A percentile compares a stretch with the other conserved stretches of the same genome.
Evolutionary conservation across 1,140 invertebrate genomes (phyloP).

Genomic region (Saccostrea cuccullata): DNA sequence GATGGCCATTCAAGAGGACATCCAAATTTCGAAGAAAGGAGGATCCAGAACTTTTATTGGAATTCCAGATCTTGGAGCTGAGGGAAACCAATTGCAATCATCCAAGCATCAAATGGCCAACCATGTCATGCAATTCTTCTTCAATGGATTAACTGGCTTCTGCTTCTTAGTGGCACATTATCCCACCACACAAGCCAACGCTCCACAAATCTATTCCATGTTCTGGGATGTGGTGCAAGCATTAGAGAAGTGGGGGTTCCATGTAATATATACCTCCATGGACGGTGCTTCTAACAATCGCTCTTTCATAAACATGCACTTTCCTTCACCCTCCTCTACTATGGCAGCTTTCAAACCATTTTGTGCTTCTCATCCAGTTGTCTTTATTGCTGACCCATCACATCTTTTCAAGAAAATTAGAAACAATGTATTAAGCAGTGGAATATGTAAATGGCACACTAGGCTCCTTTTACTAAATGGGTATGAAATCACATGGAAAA

Average conservation of each 20-base stretch:
- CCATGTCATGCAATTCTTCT: conserved; percentile 32
- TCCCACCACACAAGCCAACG: conserved; percentile 43
- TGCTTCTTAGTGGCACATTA: conserved; percentile 47
- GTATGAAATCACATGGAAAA: no score
- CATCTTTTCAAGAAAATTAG: no score
- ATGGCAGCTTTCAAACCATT: no score
- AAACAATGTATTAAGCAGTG: no score
- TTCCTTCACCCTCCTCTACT: no score
- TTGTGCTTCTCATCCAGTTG: no score
- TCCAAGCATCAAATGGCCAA: conserved; percentile 11
- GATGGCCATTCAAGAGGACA: neutral
- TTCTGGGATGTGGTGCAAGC: conserved; percentile 30
- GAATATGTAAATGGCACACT: no score
- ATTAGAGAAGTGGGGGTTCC: conserved; percentile 41
- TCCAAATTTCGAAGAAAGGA: neutral
- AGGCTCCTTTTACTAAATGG: no score
- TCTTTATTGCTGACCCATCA: no score
- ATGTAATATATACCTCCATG: neutral
- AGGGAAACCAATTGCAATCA: neutral
- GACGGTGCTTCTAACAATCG: no score
- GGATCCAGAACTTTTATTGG: neutral
- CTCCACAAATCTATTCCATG: conserved; percentile 46
- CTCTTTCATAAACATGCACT: no score
- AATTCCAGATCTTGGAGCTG: neutral
- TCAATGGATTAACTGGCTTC: conserved; percentile 46